A percentile compares a stretch with the other conserved stretches of the same genome.
Conservation (phyloP, 2,797 vertebrate genomes). For the Clarias fuscus region DNA sequence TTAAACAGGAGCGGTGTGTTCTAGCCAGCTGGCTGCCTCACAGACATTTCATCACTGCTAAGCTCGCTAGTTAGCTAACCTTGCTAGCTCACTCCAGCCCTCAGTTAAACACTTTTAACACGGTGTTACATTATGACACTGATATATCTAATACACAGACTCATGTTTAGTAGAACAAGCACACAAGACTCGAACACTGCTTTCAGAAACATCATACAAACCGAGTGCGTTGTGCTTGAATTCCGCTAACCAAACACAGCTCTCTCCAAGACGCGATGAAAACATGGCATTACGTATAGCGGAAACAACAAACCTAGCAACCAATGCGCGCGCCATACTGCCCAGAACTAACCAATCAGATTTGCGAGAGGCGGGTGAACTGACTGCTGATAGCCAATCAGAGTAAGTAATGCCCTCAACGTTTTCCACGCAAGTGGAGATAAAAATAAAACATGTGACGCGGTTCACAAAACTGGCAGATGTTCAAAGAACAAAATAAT, state of each 20-base stretch:
- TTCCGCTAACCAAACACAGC: conserved; percentile 36
- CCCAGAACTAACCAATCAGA: conserved; percentile 63
- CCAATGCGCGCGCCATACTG: conserved; percentile 55
- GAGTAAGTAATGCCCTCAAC: not conserved
- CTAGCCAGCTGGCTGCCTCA: not conserved
- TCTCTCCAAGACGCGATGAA: conserved; percentile 59
- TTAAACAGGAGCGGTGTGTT: not conserved
- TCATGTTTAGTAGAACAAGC: not conserved
- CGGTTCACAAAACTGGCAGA: not conserved
- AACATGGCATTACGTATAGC: conserved; percentile 53
- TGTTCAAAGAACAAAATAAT: not conserved
- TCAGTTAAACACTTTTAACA: not conserved
- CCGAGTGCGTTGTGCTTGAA: conserved; percentile 52
- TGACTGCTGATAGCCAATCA: conserved; percentile 31
- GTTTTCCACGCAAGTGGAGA: not conserved
- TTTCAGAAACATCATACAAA: conserved; percentile 36
- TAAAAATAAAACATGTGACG: conserved; percentile 1
- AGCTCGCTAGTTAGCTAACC: conserved; percentile 48
- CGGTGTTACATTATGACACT: conserved; percentile 46
- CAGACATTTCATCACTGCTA: conserved; percentile 30
- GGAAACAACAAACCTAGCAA: conserved; percentile 43
- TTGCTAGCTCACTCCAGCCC: conserved; percentile 56
- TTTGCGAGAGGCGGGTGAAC: conserved; percentile 50
- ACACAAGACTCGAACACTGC: not conserved
- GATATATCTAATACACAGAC: not conserved